These are phyloP conservation scores for Tetheella fluctuosa DNA, from an alignment of 2,888 invertebrate species.

Conservation along the genomic window DNA sequence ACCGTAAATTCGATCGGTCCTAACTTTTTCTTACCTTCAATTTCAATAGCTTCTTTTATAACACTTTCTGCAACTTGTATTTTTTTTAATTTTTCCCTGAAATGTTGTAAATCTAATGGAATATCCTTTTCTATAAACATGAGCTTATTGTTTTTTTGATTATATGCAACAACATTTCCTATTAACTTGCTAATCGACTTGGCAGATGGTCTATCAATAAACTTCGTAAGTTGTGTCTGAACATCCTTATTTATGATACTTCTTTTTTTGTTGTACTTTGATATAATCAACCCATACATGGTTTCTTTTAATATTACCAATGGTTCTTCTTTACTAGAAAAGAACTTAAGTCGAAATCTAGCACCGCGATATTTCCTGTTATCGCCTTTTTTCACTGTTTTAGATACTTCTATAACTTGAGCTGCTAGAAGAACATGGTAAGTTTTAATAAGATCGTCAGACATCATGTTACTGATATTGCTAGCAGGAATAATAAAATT, in stretches of 20 bases:
- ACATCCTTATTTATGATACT: conserved; percentile 3
- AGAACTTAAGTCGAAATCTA: not conserved
- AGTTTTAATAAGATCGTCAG: conserved; percentile 19
- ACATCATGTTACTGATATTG: conserved; percentile 26
- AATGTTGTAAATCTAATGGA: conserved; percentile 7
- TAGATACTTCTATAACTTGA: not conserved
- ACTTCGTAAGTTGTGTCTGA: not conserved
- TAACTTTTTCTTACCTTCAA: not conserved
- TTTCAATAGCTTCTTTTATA: conserved; percentile 9
- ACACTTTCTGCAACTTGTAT: not conserved
- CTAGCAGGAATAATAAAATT: conserved; percentile 23
- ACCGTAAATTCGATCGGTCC: not conserved
- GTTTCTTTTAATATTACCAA: not conserved
- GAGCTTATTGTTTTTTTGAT: not conserved
- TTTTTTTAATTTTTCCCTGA: conserved; percentile 2
- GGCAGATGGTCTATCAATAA: not conserved
- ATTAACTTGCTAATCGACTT: conserved; percentile 7
- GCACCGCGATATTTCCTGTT: not conserved
- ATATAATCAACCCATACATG: not conserved
- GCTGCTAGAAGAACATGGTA: conserved; percentile 6
- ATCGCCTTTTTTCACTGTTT: not conserved
- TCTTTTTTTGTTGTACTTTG: conserved; percentile 9
- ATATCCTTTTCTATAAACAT: conserved; percentile 6
- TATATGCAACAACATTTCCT: conserved; percentile 1
- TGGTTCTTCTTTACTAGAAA: conserved; percentile 8